phyloP scores from a whole-genome alignment of 1,140 invertebrate species.

The Philotrypesis tridentata region DNA sequence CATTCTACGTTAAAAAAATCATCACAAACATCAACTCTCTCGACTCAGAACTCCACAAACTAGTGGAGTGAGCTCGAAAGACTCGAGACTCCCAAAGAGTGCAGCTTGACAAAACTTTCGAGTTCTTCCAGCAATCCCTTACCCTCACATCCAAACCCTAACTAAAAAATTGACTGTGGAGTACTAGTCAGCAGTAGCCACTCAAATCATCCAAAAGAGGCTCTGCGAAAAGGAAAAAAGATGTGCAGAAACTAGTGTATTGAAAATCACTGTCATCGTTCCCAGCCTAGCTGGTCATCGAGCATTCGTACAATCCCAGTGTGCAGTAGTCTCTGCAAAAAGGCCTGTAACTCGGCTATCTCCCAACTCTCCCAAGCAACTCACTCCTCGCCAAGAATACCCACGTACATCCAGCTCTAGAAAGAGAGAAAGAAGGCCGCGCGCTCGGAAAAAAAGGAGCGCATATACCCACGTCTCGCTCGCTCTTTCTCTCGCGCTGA shows the following conservation, averaged over 20 bases:
- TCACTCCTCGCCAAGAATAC: not conserved
- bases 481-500: not conserved
- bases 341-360: not conserved
- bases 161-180: no score
- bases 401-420: conserved; percentile 1
- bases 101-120: no score
- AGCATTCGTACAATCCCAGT: not conserved
- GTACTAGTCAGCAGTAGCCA: no score
- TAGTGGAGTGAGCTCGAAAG: not conserved
- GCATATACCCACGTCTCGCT: not conserved
- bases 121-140: no score
- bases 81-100: not conserved
- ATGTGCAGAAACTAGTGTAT: no score
- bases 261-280: no score
- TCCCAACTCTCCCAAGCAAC: not conserved
- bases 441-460: not conserved
- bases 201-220: no score
- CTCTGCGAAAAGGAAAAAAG: no score
- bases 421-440: conserved; percentile 16
- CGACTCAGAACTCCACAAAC: not conserved
- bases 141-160: no score
- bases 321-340: not conserved
- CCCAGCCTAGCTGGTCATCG: no score
- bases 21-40: not conserved
- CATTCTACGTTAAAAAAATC: not conserved